Evolutionary conservation across 2,888 invertebrate genomes (phyloP), one percentile per base, ranked within the genome.

Genomic region (Sesia apiformis): DNA sequence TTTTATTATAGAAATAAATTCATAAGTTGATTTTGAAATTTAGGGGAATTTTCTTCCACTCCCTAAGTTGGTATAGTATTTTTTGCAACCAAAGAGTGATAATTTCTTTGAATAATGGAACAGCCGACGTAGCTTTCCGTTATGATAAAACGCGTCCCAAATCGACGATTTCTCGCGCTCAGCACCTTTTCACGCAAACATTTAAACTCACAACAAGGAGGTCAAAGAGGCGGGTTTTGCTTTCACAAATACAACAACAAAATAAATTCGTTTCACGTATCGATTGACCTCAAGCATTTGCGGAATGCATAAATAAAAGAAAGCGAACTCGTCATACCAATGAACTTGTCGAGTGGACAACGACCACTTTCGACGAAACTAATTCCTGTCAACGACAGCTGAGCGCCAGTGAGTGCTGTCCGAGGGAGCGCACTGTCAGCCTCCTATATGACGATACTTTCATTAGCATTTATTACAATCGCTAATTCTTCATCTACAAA

Each of bases 191-290:
- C 83, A 80, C 81, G 81, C 81, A 81, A 82, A 82, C 80, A 73
- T 76, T 83, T 78, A 72, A 77, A 76, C 76, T 72, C 69, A 65
- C 66, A 73, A 66, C 82, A 87, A 88, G 83, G 84, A 81, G 87
- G 89, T 86, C 88, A 87, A 71, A 69, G 74, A 78, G 79, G 78
- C 84, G 73, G 74, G 84, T 84, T 81, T 81, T 82, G 88, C 88
- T 88, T 89, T 89, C 88, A 88, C 88, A 87, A 88, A 87, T 77
- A 86, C 81, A 82, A 85, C 81, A 82, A 85, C 84, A 81, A 88
- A 89, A 87, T 88, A 86, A 88, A 89, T 89, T 88, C 89, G 81
- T 82, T 81, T 84, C 89, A 89, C 88, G 88, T 88, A 87, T 87
- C 76, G 88, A 88, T 87, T 87, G 87, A 88, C 88, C 88, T 83